A percentile compares a stretch with the other conserved stretches of the same genome.
These are phyloP conservation scores for Anolis sagrei DNA, from an alignment of 2,113 vertebrate genomes.

Conservation along the genomic window DNA sequence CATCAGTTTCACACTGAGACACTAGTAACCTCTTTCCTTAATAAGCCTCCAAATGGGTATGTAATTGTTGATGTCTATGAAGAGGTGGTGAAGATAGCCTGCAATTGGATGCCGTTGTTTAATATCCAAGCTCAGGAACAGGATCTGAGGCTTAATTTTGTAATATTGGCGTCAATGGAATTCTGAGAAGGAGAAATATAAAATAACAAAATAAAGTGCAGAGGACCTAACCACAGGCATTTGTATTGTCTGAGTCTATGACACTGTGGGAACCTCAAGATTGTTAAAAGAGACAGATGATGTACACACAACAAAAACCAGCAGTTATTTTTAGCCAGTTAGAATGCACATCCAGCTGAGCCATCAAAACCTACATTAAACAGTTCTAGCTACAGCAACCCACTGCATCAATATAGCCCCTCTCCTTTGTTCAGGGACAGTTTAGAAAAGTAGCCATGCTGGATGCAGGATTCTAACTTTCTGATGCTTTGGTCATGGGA, in stretches of 20 bases:
- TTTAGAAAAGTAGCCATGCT: too few relatives aligned
- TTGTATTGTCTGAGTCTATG: too few relatives aligned
- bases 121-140: background rate
- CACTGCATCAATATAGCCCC: background rate
- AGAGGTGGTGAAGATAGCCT: background rate
- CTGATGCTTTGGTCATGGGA: background rate
- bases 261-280: background rate
- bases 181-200: background rate
- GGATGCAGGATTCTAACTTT: too few relatives aligned
- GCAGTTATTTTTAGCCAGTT: too few relatives aligned
- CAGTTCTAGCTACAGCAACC: background rate
- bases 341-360: background rate
- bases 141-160: background rate
- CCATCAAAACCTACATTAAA: background rate
- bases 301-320: background rate
- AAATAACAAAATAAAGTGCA: background rate
- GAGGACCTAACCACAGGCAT: slow-evolving; percentile 8
- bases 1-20: background rate
- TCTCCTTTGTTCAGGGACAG: too few relatives aligned
- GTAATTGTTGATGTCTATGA: background rate
- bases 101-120: background rate
- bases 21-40: background rate
- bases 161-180: background rate
- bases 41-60: background rate
- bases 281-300: background rate